These are phyloP conservation scores for Ictalurus punctatus DNA, from an alignment of 2,113 vertebrate genomes.

Conservation along the genomic window DNA sequence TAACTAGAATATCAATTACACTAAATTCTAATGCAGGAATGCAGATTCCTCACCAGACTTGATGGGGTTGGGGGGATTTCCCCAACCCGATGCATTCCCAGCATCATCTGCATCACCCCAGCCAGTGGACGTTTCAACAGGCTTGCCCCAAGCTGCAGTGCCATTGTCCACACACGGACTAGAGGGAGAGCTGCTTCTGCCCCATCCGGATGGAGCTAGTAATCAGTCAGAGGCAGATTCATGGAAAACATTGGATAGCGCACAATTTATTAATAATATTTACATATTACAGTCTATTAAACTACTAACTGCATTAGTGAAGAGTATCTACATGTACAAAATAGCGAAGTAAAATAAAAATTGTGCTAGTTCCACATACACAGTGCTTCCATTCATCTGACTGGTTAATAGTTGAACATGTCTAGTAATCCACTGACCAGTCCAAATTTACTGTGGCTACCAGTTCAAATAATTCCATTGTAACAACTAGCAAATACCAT, in stretches of 20 bases:
- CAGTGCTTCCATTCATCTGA: not conserved
- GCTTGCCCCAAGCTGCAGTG: constrained; percentile 91
- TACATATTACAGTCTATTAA: not conserved
- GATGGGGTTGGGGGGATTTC: constrained; percentile 81
- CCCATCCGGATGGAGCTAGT: constrained; percentile 81
- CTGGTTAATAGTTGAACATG: not conserved
- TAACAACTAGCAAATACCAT: not conserved
- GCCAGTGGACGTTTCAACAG: constrained; percentile 80
- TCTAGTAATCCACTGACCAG: not conserved
- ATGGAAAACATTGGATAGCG: not conserved
- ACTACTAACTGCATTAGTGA: not conserved
- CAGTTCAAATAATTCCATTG: not conserved
- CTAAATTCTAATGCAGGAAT: not conserved
- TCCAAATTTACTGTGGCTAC: not conserved
- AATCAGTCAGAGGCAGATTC: constrained; percentile 19
- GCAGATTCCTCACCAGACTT: constrained; percentile 81
- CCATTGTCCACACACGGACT: constrained; percentile 86
- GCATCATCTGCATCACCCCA: constrained; percentile 88
- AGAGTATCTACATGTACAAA: not conserved
- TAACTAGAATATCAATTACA: not conserved
- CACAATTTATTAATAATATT: not conserved
- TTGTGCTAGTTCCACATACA: not conserved
- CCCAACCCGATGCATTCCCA: constrained; percentile 83
- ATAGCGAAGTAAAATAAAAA: not conserved
- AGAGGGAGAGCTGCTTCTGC: constrained; percentile 81